phyloP scores from a whole-genome alignment of 2,113 vertebrate genomes.

The Oceanites oceanicus region DNA sequence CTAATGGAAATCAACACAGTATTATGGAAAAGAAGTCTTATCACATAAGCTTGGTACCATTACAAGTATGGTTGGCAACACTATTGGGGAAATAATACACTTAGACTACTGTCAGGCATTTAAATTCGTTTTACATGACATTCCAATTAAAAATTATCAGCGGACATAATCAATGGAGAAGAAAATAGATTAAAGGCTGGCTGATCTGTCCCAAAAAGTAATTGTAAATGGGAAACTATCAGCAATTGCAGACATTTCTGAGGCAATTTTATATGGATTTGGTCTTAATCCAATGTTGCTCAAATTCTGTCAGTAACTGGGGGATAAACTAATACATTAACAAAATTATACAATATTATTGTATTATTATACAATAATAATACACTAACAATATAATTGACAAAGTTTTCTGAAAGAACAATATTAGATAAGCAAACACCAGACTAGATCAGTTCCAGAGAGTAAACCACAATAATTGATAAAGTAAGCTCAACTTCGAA shows the following conservation, averaged over 20 bases:
- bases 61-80: not conserved
- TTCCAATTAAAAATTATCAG: conserved; percentile 52
- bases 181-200: conserved; percentile 16
- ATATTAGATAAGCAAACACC: not conserved
- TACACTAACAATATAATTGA: not conserved
- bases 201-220: not conserved
- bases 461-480: not conserved
- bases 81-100: not conserved
- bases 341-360: not conserved
- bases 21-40: not conserved
- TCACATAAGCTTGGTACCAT: not conserved
- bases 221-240: not conserved
- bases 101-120: not conserved
- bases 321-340: not conserved
- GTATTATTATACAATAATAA: not conserved
- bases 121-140: conserved; percentile 28
- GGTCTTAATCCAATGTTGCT: not conserved
- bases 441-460: not conserved
- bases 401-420: not conserved
- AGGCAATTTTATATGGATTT: not conserved
- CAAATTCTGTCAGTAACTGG: not conserved
- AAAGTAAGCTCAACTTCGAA: not conserved
- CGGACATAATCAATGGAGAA: not conserved
- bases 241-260: not conserved
- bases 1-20: not conserved